Evolutionary conservation across 1,140 invertebrate genomes (phyloP).

Genomic region (Anadara kagoshimensis): DNA sequence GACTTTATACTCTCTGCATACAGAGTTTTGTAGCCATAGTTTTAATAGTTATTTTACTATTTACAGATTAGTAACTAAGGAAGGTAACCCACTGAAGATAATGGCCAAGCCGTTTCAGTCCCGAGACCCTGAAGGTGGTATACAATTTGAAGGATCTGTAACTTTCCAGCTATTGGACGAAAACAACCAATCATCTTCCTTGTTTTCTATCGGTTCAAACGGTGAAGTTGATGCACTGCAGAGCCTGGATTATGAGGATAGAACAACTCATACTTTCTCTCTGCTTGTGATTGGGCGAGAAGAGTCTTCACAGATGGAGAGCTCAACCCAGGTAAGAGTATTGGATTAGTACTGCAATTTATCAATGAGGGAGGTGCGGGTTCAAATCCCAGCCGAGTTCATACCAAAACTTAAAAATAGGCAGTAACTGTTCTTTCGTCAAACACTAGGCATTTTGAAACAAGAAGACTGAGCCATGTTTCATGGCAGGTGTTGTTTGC

Average conservation of each 20-base stretch:
- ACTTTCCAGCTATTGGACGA: conserved; percentile 35
- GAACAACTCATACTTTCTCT: conserved; percentile 38
- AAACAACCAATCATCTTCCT: conserved; percentile 28
- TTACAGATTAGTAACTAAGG: conserved; percentile 29
- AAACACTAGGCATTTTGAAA: no score
- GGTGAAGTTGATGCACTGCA: conserved; percentile 48
- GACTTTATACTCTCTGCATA: no score
- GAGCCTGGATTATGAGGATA: conserved; percentile 49
- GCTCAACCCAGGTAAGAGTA: conserved; percentile 36
- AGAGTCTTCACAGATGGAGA: conserved; percentile 32
- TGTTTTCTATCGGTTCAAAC: conserved; percentile 42
- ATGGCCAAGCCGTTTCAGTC: conserved; percentile 46
- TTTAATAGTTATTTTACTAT: background rate
- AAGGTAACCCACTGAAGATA: conserved; percentile 36
- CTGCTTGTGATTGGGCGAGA: conserved; percentile 44
- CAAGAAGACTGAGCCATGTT: no score
- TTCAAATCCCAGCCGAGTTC: no score
- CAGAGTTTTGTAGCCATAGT: no score
- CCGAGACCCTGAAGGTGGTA: conserved; percentile 20
- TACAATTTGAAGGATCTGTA: conserved; percentile 28
- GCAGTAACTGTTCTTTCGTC: no score
- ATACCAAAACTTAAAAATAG: no score
- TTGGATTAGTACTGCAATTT: no score
- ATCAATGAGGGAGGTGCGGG: no score
- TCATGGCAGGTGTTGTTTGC: no score